A percentile compares a stretch with the other conserved stretches of the same genome.
phyloP scores from a whole-genome alignment of 2,888 invertebrate species.

The Hypena proboscidalis region DNA sequence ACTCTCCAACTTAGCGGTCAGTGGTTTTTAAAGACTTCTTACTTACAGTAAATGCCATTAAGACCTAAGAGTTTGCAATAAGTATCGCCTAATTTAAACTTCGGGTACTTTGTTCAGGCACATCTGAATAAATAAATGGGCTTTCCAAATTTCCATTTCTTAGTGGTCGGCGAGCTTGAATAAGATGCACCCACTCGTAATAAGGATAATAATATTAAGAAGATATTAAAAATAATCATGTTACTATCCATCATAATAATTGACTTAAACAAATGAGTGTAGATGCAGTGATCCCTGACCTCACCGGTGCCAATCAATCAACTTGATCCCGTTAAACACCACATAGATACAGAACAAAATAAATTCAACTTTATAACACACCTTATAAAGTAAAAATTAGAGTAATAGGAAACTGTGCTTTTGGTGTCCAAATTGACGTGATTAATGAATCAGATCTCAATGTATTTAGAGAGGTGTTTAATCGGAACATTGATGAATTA shows the following conservation, averaged over 20 bases:
- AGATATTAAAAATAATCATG: slow-evolving; percentile 33
- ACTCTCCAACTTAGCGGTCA: slow-evolving; percentile 42
- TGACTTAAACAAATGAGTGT: slow-evolving; percentile 67
- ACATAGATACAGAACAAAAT: slow-evolving; percentile 47
- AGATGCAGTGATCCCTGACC: slow-evolving; percentile 71
- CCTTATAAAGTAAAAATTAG: slow-evolving; percentile 44
- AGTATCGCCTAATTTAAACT: slow-evolving; percentile 37
- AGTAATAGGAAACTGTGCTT: slow-evolving; percentile 31
- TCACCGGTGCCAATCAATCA: slow-evolving; percentile 75
- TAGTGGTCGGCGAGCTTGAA: background rate
- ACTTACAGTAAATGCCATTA: slow-evolving; percentile 46
- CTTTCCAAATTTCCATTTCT: no score
- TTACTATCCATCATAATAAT: slow-evolving; percentile 63
- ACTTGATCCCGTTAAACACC: slow-evolving; percentile 70
- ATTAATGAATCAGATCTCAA: slow-evolving; percentile 71
- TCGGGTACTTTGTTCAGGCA: slow-evolving; percentile 19
- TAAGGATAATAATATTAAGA: slow-evolving; percentile 9
- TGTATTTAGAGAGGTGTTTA: slow-evolving; percentile 68
- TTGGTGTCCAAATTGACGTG: slow-evolving; percentile 67
- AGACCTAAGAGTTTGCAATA: slow-evolving; percentile 26
- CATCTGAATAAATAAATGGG: no score
- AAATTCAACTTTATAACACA: slow-evolving; percentile 43
- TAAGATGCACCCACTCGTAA: background rate
- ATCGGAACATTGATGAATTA: slow-evolving; percentile 73
- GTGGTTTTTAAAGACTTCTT: slow-evolving; percentile 47